Evolutionary conservation across 2,797 vertebrate genomes (phyloP), one percentile per base, ranked within the genome.

Genomic region (Balearica regulorum): DNA sequence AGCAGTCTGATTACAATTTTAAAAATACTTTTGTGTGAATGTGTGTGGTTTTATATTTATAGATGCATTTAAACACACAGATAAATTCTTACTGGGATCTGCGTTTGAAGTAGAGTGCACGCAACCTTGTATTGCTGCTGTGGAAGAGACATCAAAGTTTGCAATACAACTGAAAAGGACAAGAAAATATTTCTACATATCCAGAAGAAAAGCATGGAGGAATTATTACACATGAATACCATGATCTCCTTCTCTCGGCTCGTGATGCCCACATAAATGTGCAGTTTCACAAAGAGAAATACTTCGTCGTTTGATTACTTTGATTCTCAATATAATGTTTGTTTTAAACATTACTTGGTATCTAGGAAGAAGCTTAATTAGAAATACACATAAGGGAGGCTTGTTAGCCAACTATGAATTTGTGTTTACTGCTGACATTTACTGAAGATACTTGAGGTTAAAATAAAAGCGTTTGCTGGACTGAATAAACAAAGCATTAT

Each of bases 371-470:
- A 66, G 75, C 91, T 97, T 96, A 91, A 95, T 92, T 94, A 92
- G 92, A 93, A 97, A 90, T 93, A 73, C 35, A 72, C 89, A 57
- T 94, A 93, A 79, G 37, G 78, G 69, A 88, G 71, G 43, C 49
- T 97, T 95, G 84, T 92, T 93, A 90, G 55, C 72, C 90, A 89
- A 69, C 89, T 95, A 87, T 69, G 54, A 90, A 60, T 84, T 96
- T 91, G 21, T 96, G 51, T 95, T 96, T 97, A 89, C 86, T 28
- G 43, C 37, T 95, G 84, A 93, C 89, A 92, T 97, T 97, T 95
- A 68, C 58, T 53, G 92, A 97, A 88, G 62, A 61, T 95, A 78
- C 93, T 96, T 35, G 83, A 97, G 70, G 88, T 83, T 96, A 85
- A 89, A 92, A 84, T 94, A 95, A 97, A 97, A 97, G 24, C 65